Percentiles rank a stretch among this genome's conserved stretches.
Evolutionary conservation across 2,888 invertebrate genomes (phyloP).

Genomic region (Tetheella fluctuosa): DNA sequence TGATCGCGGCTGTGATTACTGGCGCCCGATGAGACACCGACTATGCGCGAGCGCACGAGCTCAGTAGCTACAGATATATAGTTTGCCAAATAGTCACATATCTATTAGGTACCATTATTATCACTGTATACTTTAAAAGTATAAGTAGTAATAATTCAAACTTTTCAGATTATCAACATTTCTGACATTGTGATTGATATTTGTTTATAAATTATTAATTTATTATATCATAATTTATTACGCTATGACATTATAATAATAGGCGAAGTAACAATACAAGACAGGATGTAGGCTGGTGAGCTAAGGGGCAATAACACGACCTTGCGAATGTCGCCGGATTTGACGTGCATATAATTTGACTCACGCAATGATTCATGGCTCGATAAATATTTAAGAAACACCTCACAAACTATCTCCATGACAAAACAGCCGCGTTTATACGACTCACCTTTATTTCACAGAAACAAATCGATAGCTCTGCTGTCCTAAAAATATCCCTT

Average conservation of each 20-base stretch:
- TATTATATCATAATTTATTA: too few relatives aligned
- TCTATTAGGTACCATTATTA: not conserved
- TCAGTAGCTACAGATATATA: not conserved
- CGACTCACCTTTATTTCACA: slow-evolving; percentile 23
- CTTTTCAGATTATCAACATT: too few relatives aligned
- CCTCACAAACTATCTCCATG: slow-evolving; percentile 30
- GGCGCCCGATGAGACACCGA: slow-evolving; percentile 34
- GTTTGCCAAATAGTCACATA: not conserved
- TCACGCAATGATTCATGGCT: slow-evolving; percentile 52
- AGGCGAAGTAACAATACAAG: slow-evolving; percentile 28
- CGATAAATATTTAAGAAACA: slow-evolving; percentile 35
- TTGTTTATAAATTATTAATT: too few relatives aligned
- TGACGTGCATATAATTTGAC: slow-evolving; percentile 45
- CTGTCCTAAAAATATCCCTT: slow-evolving; percentile 44
- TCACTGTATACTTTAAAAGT: not conserved
- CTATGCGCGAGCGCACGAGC: slow-evolving; percentile 24
- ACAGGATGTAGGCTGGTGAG: slow-evolving; percentile 46
- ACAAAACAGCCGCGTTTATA: slow-evolving; percentile 30
- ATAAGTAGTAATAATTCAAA: too few relatives aligned
- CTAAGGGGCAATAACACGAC: slow-evolving; percentile 59
- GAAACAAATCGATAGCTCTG: slow-evolving; percentile 36
- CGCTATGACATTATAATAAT: not conserved
- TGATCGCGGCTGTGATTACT: slow-evolving; percentile 45
- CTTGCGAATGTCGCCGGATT: slow-evolving; percentile 69
- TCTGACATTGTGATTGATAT: too few relatives aligned